A percentile compares a stretch with the other conserved stretches of the same genome.
phyloP scores from a whole-genome alignment of 2,888 invertebrate genomes.

The Ophion costatus region DNA sequence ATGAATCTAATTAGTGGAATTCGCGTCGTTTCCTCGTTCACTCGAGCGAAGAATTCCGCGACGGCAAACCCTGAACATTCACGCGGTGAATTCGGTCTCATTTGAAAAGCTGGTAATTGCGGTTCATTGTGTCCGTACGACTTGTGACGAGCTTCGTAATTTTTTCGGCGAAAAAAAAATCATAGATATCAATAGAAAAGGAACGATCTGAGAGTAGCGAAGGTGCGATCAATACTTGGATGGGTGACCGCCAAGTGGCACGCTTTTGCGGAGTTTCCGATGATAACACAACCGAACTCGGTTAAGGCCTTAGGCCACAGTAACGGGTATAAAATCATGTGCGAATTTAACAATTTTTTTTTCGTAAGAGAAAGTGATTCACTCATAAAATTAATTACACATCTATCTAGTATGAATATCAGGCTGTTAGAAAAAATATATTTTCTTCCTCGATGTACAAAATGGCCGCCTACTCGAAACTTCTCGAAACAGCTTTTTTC shows the following conservation, averaged over 20 bases:
- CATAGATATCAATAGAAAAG: neutral
- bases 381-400: too few relatives aligned
- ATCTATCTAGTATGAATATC: too few relatives aligned
- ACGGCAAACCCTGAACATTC: neutral
- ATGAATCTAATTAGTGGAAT: slow-evolving; percentile 48
- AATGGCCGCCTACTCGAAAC: too few relatives aligned
- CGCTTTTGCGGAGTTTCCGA: too few relatives aligned
- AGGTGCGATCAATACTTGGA: neutral
- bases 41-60: neutral
- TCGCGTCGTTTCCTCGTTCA: slow-evolving; percentile 18
- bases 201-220: neutral
- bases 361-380: too few relatives aligned
- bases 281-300: too few relatives aligned
- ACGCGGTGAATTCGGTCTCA: neutral
- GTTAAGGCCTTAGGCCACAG: too few relatives aligned
- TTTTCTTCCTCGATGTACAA: too few relatives aligned
- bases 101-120: neutral
- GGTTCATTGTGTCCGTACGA: neutral
- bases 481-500: too few relatives aligned
- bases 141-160: neutral
- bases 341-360: too few relatives aligned
- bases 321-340: too few relatives aligned
- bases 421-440: too few relatives aligned
- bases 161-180: neutral
- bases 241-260: neutral